Base-by-base conservation (phyloP, 2,888 invertebrate species). In the Selenia dentaria region DNA sequence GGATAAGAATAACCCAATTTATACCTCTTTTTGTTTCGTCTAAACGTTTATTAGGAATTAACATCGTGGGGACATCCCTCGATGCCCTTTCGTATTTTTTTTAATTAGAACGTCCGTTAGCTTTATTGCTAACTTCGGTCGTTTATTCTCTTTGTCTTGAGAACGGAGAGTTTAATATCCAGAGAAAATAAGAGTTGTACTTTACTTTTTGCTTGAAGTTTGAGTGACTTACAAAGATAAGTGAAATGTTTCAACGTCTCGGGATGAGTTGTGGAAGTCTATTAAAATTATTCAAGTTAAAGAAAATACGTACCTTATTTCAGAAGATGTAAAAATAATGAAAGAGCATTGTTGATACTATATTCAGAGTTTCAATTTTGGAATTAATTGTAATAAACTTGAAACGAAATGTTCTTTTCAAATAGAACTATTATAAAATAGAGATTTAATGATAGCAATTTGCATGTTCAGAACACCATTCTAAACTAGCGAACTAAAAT, bases 101-200 rank as follows among this genome's bases (percentile, higher is more conserved):
- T 71, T 73, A 73, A 73, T 73, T 73, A 73, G 65, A 67, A 57
- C 57, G 57, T 62, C 65, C 64, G 62, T 65, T 62, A 58, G 55
- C 61, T 70, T 65, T 61, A 62, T 64, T 54, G 61, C 59, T 50
- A 66, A 69, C 61, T 68, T 69, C 43, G 37, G 47, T 59, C 63
- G 58, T 63, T 59, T 55, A 54, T 57, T 55, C n/a, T 59, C 54
- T 66, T 66, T 65, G 64, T 69, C 67, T 65, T 62, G 61, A 50
- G 57, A 59, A 63, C 69, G 68, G 69, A 69, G 62, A n/a, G 69
- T 66, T 66, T 67, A 62, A 66, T 71, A 70, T 59, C 54, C n/a
- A n/a, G 54, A 59, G 57, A 54, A 55, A 57, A 61, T 43, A 46
- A 52, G 41, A 44, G 42, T 54, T 39, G 31, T 45, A 32, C 27